These are phyloP conservation scores for Linurgus olivaceus DNA, from an alignment of 2,797 vertebrate species.

Conservation along the genomic window DNA sequence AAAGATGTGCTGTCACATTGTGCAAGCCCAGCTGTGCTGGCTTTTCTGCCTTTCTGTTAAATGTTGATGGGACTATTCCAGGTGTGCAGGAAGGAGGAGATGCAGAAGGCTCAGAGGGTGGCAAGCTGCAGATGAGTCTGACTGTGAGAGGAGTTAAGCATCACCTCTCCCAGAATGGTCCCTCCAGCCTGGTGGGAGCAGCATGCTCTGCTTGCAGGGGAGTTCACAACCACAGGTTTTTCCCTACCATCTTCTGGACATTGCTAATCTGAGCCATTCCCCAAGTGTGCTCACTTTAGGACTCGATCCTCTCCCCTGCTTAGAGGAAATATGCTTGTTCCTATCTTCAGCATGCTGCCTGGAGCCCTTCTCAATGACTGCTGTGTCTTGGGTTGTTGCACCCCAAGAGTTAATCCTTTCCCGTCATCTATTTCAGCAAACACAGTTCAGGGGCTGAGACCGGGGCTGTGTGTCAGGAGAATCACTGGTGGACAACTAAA, in stretches of 20 bases:
- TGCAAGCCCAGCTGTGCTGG: not conserved
- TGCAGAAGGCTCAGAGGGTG: not conserved
- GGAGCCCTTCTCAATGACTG: not conserved
- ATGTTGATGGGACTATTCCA: not conserved
- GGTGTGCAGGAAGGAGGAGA: not conserved
- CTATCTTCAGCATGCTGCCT: not conserved
- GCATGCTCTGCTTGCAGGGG: rapidly evolving
- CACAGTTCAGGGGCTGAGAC: not conserved
- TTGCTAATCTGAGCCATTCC: not conserved
- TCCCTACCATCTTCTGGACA: not conserved
- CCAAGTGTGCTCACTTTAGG: rapidly evolving
- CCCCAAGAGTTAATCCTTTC: not conserved
- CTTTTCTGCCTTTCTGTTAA: not conserved
- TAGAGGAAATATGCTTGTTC: not conserved
- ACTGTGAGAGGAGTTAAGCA: not conserved
- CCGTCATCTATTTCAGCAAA: not conserved
- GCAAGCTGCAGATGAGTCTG: not conserved
- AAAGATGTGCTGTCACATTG: not conserved
- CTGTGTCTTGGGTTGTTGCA: not conserved
- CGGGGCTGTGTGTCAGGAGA: not conserved
- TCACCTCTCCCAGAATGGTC: not conserved
- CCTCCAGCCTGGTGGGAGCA: not conserved
- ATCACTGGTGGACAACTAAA: not conserved
- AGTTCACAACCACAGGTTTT: not conserved
- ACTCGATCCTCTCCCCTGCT: not conserved